Conservation (phyloP, 2,797 vertebrate species). For the Adrianichthys oophorus region DNA sequence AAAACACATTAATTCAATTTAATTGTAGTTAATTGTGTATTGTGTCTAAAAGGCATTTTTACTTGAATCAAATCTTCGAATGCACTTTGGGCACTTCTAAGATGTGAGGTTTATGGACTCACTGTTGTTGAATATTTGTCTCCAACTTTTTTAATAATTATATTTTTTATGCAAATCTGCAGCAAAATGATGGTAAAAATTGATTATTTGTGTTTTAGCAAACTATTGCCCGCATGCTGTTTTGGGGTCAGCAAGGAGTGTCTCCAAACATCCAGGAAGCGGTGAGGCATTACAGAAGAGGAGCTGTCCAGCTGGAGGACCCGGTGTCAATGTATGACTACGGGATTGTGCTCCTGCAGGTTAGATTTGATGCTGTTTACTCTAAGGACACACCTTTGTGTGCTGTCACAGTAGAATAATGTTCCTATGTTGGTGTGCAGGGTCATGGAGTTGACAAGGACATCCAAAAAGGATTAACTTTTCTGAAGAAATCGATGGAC, state of each 20-base stretch:
- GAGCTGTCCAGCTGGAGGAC: constrained; percentile 72
- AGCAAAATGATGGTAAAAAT: neutral
- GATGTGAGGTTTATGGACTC: too few species aligned
- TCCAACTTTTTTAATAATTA: too few species aligned
- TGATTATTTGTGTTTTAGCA: constrained; percentile 61
- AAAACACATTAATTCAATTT: too few species aligned
- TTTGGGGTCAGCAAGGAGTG: constrained; percentile 85
- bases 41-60: too few species aligned
- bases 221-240: constrained; percentile 79
- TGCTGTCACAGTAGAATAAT: too few species aligned
- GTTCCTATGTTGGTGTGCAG: constrained; percentile 40
- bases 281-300: constrained; percentile 79
- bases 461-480: constrained; percentile 73
- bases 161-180: neutral
- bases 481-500: constrained; percentile 77
- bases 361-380: constrained; percentile 34
- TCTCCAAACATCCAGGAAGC: constrained; percentile 74
- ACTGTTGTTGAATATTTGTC: too few species aligned
- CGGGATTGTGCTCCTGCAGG: constrained; percentile 79
- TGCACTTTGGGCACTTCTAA: too few species aligned
- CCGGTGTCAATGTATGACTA: constrained; percentile 83
- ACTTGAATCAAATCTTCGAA: too few species aligned
- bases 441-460: constrained; percentile 79
- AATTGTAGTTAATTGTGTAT: too few species aligned
- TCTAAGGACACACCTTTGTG: neutral